Evolutionary conservation across 1,140 invertebrate species (phyloP), one percentile per base, ranked within the genome.

Genomic region (Cyclargus thomasi): DNA sequence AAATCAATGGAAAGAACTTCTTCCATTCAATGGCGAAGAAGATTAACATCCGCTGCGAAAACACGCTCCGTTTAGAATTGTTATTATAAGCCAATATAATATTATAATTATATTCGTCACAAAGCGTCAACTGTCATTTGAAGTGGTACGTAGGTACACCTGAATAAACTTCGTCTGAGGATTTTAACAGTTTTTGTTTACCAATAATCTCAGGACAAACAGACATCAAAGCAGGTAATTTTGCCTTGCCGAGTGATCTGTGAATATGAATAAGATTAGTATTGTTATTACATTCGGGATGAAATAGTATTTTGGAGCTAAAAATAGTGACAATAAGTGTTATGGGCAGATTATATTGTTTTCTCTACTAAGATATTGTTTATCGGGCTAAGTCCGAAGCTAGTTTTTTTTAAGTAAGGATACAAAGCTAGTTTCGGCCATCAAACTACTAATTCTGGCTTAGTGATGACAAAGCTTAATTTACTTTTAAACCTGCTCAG

Each of bases 171-270:
- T 76, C 75, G 74, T 79, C 77, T 80, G 81, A 67, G 77, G 80
- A 84, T 83, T 84, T 85, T 85, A 80, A 86, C 81, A 84, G 82
- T 85, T 85, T 81, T 67, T 85, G 75, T 86, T 85, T 82, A 81
- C 82, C 74, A 81, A 86, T 86, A 81, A 83, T 69, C 74, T 77
- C 81, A 77, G 79, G 78, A 83, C 78, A 85, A 85, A 85, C 79
- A 81, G 64, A 76, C 70, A 76, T 29, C 55, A 59, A 59, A 59
- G 55, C 79, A 83, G 81, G 82, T 85, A 85, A 84, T 79, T 77
- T 77, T 79, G 65, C 76, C 76, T 77, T 74, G 57, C 21, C 18
- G 55, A 21, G 6, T 75, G 20, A 59, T 59, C 17, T 59, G 55
- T 59, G 55, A 59, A 20, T 59, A 20, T 59, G 55, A 59, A 59